These are phyloP conservation scores for Apodemus sylvaticus DNA, from an alignment of 2,113 vertebrate species.

Conservation along the genomic window DNA sequence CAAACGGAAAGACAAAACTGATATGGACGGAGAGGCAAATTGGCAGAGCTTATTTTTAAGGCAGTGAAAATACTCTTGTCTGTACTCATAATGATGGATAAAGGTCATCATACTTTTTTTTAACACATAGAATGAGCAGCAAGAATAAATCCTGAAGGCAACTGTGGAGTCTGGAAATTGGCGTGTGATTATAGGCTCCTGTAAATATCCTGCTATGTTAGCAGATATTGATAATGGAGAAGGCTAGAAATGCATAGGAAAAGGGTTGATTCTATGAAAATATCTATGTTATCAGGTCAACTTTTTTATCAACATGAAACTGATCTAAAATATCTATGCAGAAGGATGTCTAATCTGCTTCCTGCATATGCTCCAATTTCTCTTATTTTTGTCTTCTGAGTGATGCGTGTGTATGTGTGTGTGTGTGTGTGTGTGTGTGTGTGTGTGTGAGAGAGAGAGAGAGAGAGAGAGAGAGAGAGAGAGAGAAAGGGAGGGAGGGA, in stretches of 20 bases:
- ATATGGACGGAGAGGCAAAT: neutral
- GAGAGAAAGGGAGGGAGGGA: neutral
- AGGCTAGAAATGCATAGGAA: neutral
- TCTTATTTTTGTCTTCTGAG: neutral
- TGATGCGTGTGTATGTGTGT: neutral
- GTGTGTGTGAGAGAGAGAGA: neutral
- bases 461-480: no score
- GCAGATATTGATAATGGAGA: neutral
- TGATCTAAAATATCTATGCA: neutral
- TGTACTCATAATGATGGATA: neutral
- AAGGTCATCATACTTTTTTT: neutral
- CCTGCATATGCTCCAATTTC: neutral
- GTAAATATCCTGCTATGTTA: neutral
- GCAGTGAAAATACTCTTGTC: neutral
- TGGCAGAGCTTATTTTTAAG: neutral
- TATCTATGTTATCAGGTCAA: neutral
- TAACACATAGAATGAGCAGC: no score
- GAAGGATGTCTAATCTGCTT: neutral
- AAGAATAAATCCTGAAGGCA: neutral
- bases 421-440: neutral
- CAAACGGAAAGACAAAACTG: neutral
- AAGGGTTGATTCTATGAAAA: neutral
- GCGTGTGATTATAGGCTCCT: neutral
- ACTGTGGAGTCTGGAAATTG: neutral
- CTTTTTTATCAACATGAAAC: neutral